These are phyloP conservation scores for Armadillidium nasatum DNA, from an alignment of 1,140 invertebrate species.

Conservation along the genomic window DNA sequence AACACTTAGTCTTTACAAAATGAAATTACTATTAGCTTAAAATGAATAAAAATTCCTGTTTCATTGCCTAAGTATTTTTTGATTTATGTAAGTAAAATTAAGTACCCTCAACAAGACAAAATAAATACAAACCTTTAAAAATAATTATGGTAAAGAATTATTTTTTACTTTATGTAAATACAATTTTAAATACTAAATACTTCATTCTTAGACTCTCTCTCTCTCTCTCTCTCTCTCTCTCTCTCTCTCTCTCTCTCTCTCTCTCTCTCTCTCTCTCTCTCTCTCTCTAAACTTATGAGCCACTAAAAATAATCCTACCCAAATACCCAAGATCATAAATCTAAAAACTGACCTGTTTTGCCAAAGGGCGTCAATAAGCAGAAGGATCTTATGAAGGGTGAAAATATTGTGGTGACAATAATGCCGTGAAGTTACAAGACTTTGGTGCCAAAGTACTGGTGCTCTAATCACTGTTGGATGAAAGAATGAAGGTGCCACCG, in stretches of 20 bases:
- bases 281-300: background rate
- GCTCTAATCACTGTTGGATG: background rate
- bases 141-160: background rate
- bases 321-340: background rate
- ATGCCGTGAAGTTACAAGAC: slow-evolving; percentile 18
- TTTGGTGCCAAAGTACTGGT: slow-evolving; percentile 28
- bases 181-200: background rate
- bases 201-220: no score
- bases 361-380: slow-evolving; percentile 10
- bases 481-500: slow-evolving; percentile 21
- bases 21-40: background rate
- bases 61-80: background rate
- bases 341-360: slow-evolving; percentile 18
- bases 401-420: slow-evolving; percentile 18
- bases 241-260: no score
- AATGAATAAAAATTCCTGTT: background rate
- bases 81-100: background rate
- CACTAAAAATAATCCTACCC: background rate
- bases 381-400: slow-evolving; percentile 17
- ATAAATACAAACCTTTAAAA: background rate
- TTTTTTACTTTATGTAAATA: background rate
- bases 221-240: no score
- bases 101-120: background rate
- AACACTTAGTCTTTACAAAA: no score
- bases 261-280: no score